Base-by-base conservation (phyloP, 2,113 vertebrate species). In the Reinhardtius hippoglossoides region DNA sequence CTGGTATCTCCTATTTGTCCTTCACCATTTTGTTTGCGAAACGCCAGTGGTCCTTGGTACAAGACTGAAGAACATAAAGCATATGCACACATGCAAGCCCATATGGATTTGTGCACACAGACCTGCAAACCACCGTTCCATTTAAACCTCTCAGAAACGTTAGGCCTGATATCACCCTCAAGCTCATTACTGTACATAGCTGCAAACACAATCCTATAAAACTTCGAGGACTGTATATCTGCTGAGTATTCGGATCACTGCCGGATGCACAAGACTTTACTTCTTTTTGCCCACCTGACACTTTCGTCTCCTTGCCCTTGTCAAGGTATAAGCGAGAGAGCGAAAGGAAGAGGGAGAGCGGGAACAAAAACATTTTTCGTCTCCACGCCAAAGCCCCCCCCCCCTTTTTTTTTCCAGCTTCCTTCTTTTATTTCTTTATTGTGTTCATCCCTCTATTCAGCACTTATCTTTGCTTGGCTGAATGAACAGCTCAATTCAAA, bases 401-500 rank as follows among this genome's bases (percentile, higher is more conserved):
- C 26, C n/a, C 46, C 40, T 21, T 14, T 42, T 20, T 44, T 57
- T 76, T 78, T 55, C 64, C 21, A 55, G 69, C 68, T 81, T 84
- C 31, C 52, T 54, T 69, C 24, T 76, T 71, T 85, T 73, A 84
- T 87, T 87, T 85, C 74, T 88, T 80, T 70, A 84, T 92, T 90
- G 85, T 90, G 87, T 74, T 83, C 83, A 61, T 76, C 48, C 78
- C 1, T 23, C 81, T 74, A 72, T 82, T 89, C 75, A 54, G 81
- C 82, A 89, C 86, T 90, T 91, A 92, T 92, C 90, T 92, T 46
- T 76, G 68, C 80, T 83, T 88, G 85, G 80, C 85, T 92, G 90
- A 90, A 89, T 89, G 90, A 92, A 87, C 89, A 88, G 80, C 87
- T 91, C 86, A 90, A 88, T 91, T 92, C 86, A 87, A 78, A 80